A percentile compares a stretch with the other conserved stretches of the same genome.
Evolutionary conservation across 2,888 invertebrate genomes (phyloP).

Genomic region (Platypus cylindrus): DNA sequence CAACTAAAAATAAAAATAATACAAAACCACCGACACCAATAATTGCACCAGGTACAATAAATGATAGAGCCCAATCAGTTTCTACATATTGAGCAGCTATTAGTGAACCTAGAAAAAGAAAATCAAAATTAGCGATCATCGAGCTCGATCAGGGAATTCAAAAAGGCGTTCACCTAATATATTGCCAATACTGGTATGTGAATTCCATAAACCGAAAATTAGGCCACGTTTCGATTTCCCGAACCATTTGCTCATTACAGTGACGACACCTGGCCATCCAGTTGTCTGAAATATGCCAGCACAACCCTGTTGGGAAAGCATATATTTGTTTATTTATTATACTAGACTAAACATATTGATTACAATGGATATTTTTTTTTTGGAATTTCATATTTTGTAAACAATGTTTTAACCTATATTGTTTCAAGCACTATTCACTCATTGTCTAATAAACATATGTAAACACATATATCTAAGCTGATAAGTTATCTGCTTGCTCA

Average conservation of each 20-base stretch:
- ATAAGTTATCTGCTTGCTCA: too few relatives aligned
- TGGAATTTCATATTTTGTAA: too few relatives aligned
- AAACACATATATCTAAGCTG: too few relatives aligned
- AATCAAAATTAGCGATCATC: neutral
- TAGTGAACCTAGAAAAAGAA: constrained; percentile 44
- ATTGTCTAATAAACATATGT: too few relatives aligned
- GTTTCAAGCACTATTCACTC: too few relatives aligned
- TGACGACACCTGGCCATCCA: constrained; percentile 94
- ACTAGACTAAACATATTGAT: too few relatives aligned
- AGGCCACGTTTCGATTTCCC: constrained; percentile 81
- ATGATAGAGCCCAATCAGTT: constrained; percentile 79
- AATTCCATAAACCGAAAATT: constrained; percentile 95
- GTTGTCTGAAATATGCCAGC: constrained; percentile 85
- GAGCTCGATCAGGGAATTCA: neutral
- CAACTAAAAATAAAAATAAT: constrained; percentile 72
- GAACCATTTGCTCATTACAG: constrained; percentile 93
- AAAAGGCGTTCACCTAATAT: constrained; percentile 56
- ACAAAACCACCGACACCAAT: constrained; percentile 60
- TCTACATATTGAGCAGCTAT: constrained; percentile 82
- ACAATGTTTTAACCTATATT: too few relatives aligned
- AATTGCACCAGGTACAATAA: constrained; percentile 79
- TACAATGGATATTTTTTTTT: too few relatives aligned
- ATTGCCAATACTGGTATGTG: constrained; percentile 91
- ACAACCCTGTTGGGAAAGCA: constrained; percentile 47
- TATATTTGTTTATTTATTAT: constrained; percentile 1